A percentile compares a stretch with the other conserved stretches of the same genome.
Evolutionary conservation across 2,113 vertebrate species (phyloP).

Genomic region (Dasypus novemcinctus): DNA sequence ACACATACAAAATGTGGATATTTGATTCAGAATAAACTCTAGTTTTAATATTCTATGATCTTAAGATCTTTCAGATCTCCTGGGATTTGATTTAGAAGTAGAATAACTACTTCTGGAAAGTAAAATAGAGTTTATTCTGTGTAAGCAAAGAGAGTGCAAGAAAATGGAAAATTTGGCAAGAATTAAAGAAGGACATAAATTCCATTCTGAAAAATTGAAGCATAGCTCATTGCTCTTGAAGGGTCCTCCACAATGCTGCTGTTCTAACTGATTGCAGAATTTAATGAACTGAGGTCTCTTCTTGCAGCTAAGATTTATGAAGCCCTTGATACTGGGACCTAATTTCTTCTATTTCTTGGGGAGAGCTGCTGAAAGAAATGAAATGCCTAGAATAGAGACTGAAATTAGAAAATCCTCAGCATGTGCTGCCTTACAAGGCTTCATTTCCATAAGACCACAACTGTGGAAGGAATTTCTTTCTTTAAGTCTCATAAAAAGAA

Average conservation of each 20-base stretch:
- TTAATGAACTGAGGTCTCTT: conserved; percentile 2
- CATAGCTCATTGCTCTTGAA: background rate
- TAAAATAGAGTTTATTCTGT: background rate
- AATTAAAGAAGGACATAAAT: background rate
- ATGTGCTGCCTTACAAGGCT: background rate
- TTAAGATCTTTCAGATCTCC: background rate
- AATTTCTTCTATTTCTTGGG: conserved; percentile 33
- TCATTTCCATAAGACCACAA: background rate
- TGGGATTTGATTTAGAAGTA: background rate
- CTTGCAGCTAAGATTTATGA: conserved; percentile 50
- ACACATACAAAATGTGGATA: background rate
- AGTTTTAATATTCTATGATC: background rate
- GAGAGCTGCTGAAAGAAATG: conserved; percentile 43
- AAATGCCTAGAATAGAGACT: conserved; percentile 39
- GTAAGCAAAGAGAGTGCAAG: background rate
- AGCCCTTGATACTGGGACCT: conserved; percentile 18
- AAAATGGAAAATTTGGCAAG: background rate
- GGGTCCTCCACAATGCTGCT: background rate
- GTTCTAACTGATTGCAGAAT: background rate
- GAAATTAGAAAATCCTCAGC: background rate
- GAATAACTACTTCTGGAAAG: background rate
- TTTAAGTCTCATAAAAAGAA: background rate
- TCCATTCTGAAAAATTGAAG: background rate
- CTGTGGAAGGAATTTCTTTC: background rate
- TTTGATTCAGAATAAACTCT: background rate